Base-by-base conservation (phyloP, 1,140 invertebrate genomes). In the Zaprionus vittiger region DNA sequence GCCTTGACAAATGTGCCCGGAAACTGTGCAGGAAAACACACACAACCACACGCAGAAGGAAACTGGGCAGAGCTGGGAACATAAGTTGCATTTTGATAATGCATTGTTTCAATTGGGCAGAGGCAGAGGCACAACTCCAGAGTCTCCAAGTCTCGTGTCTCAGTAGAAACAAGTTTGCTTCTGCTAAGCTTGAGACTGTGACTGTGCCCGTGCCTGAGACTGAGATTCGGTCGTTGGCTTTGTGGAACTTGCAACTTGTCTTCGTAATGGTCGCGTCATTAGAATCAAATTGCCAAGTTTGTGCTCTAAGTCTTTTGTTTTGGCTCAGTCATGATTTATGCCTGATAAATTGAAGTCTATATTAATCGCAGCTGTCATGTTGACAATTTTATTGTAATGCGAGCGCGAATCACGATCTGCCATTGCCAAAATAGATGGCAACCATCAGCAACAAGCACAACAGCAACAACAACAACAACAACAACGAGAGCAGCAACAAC, bases 1-100 rank as follows among this genome's bases (percentile, higher is more conserved):
- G 83, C 74, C 65, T 79, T 90, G 84, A 89, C 85, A 89, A 89
- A 89, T 89, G 85, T 81, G 83, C 81, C 81, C 83, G 84, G 81
- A 87, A 87, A 87, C 61, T 38, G 52, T 70, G 59, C 37, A 55
- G 85, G 75, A 71, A 78, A 74, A 73, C 78, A 83, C 75, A 44
- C 41, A 41, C 14, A 41, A 20, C 20, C 37, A 15, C 14, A 41
- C 59, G 20, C 60, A 24, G 79, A 68, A 70, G 63, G 80, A 62
- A 81, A 82, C 69, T 84, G 57, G 28, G 56, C 61, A 80, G 71
- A 77, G 44, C 26, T 34, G n/a, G 44, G 37, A 68, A 59, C 54
- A 74, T 62, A 55, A 52, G 34, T 49, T 85, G 83, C 83, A 83
- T 54, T 77, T 85, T 77, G 65, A 87, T 87, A 62, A 65, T 78